These are phyloP conservation scores for Chironomus tentans DNA, from an alignment of 2,888 invertebrate genomes.

Conservation along the genomic window DNA sequence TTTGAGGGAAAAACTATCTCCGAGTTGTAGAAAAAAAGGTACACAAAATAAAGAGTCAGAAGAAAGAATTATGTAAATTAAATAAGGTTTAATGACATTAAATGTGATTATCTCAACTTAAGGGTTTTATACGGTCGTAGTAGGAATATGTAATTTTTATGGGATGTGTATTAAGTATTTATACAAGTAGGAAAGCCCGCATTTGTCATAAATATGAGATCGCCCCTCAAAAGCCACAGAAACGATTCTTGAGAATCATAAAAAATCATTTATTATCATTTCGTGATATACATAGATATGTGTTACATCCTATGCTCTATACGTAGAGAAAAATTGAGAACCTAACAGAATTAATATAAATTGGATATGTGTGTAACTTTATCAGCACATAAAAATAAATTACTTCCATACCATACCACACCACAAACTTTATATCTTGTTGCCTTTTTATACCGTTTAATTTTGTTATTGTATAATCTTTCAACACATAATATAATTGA, in stretches of 20 bases:
- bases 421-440: background rate
- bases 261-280: conserved; percentile 21
- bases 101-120: background rate
- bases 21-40: background rate
- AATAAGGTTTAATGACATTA: conserved; percentile 18
- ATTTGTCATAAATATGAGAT: background rate
- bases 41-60: background rate
- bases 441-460: background rate
- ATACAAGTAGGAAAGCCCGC: background rate
- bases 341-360: conserved; percentile 12
- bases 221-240: background rate
- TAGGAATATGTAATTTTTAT: no score
- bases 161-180: background rate
- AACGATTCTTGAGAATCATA: background rate
- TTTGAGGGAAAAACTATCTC: background rate
- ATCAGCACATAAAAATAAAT: conserved; percentile 7
- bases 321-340: background rate
- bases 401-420: background rate
- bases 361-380: background rate
- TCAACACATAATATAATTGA: background rate
- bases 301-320: no score
- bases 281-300: background rate
- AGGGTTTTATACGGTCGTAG: no score
- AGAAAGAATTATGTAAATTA: background rate
- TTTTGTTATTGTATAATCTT: background rate